phyloP scores from a whole-genome alignment of 1,140 invertebrate genomes.

The Caenorhabditis brenneri region DNA sequence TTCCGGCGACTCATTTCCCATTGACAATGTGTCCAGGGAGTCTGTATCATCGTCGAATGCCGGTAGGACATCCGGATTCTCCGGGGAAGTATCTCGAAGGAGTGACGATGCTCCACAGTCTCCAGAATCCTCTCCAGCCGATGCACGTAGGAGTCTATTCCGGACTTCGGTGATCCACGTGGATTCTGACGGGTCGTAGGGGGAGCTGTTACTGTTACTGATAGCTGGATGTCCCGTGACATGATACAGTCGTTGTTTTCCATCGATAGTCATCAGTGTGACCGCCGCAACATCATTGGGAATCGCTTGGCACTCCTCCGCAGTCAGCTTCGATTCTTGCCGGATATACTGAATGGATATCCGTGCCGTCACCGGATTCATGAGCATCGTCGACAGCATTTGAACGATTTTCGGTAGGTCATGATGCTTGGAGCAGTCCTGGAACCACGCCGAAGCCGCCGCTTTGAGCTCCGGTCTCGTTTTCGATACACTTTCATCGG shows the following conservation, averaged over 20 bases:
- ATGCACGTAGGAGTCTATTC: background rate
- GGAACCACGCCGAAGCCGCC: conserved; percentile 66
- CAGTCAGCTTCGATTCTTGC: conserved; percentile 68
- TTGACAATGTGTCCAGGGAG: background rate
- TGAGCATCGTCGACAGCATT: conserved; percentile 82
- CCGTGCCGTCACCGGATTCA: conserved; percentile 82
- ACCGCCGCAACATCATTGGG: conserved; percentile 45
- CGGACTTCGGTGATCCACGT: conserved; percentile 17
- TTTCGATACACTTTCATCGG: conserved; percentile 59
- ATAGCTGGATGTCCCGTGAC: background rate
- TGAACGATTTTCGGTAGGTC: conserved; percentile 79
- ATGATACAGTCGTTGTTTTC: conserved; percentile 52
- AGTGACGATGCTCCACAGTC: background rate
- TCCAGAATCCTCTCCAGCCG: background rate
- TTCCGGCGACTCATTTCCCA: background rate
- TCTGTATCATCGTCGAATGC: conserved; percentile 17
- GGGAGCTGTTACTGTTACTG: too few species aligned
- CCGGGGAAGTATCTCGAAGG: background rate
- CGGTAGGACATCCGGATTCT: background rate
- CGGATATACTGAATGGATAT: conserved; percentile 85
- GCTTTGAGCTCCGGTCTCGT: conserved; percentile 58
- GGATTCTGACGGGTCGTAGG: conserved; percentile 48
- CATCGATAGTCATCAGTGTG: conserved; percentile 44
- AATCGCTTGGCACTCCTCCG: conserved; percentile 57
- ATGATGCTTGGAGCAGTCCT: conserved; percentile 81